A percentile compares a stretch with the other conserved stretches of the same genome.
These are phyloP conservation scores for Borostomias antarcticus DNA, from an alignment of 2,797 vertebrate genomes.

Conservation along the genomic window DNA sequence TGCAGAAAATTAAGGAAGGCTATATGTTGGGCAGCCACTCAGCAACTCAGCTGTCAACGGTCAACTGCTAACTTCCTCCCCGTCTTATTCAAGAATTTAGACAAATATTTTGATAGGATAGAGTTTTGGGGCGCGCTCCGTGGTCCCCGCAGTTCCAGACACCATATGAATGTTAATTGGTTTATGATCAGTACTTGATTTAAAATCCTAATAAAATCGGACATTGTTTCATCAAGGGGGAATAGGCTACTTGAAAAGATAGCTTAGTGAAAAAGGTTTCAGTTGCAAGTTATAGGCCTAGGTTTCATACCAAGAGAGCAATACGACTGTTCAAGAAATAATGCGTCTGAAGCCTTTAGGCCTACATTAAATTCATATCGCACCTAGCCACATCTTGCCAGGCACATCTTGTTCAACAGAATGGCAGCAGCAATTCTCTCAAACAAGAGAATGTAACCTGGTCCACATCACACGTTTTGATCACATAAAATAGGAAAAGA, in stretches of 20 bases:
- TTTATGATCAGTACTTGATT: constrained; percentile 73
- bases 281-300: not conserved
- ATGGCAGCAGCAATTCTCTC: no score
- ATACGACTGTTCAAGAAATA: no score
- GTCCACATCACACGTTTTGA: constrained; percentile 39
- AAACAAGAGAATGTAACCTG: not conserved
- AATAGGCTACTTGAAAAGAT: constrained; percentile 27
- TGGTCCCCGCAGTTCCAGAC: constrained; percentile 46
- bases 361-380: not conserved
- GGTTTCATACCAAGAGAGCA: no score
- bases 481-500: constrained; percentile 35
- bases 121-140: constrained; percentile 60
- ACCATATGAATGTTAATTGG: constrained; percentile 59
- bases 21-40: constrained; percentile 43
- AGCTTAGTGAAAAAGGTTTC: constrained; percentile 17
- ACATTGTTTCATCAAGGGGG: constrained; percentile 18
- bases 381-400: no score
- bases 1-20: constrained; percentile 53
- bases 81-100: constrained; percentile 66
- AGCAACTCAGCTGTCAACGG: constrained; percentile 71
- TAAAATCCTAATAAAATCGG: constrained; percentile 55
- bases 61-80: constrained; percentile 73
- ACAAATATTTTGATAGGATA: constrained; percentile 78
- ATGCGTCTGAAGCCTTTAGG: no score
- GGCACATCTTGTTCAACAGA: no score